Evolutionary conservation across 2,888 invertebrate genomes (phyloP).

Genomic region (Diarsia mendica): DNA sequence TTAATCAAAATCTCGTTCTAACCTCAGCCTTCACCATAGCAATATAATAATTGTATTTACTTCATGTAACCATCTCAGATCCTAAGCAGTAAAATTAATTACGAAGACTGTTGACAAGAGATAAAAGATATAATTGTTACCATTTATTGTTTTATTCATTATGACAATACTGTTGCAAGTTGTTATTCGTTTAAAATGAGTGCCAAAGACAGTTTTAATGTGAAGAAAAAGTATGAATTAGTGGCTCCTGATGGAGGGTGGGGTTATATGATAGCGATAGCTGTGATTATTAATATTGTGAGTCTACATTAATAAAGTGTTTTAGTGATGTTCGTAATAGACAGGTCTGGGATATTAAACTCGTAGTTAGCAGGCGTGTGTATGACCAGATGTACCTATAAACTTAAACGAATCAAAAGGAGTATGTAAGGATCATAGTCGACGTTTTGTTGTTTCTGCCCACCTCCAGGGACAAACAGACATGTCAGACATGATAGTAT

Average conservation of each 20-base stretch:
- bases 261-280: conserved; percentile 92
- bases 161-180: conserved; percentile 17
- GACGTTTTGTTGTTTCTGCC: not conserved
- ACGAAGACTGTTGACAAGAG: conserved; percentile 57
- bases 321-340: not conserved
- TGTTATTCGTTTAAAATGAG: conserved; percentile 65
- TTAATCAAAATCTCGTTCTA: conserved; percentile 20
- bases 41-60: conserved; percentile 41
- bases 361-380: not conserved
- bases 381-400: not conserved
- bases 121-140: conserved; percentile 60
- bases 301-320: conserved; percentile 75
- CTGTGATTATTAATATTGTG: conserved; percentile 91
- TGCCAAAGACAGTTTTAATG: conserved; percentile 59
- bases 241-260: conserved; percentile 92
- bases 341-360: not conserved
- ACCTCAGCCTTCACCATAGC: conserved; percentile 19
- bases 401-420: not conserved
- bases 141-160: conserved; percentile 50
- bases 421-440: not conserved
- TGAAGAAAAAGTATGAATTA: conserved; percentile 71
- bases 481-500: not conserved
- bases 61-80: conserved; percentile 48
- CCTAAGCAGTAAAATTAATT: conserved; percentile 46
- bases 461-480: not conserved